Conservation (phyloP, 2,797 vertebrate species). For the Enteromius argenteus region DNA sequence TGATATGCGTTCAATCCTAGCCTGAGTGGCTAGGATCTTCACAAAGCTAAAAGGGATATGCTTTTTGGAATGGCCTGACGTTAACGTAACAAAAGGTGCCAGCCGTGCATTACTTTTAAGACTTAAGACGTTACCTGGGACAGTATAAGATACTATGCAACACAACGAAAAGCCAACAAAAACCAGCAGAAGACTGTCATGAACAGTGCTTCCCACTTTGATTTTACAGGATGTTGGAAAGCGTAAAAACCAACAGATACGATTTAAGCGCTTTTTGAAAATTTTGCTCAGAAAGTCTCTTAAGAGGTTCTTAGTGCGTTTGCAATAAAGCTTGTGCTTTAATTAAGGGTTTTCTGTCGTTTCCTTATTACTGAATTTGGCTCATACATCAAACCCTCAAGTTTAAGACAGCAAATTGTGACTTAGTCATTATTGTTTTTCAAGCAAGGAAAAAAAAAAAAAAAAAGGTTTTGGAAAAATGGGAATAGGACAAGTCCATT, state of each 20-base stretch:
- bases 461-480: conserved; percentile 33
- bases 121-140: conserved; percentile 6
- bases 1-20: conserved; percentile 50
- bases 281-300: conserved; percentile 39
- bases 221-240: conserved; percentile 25
- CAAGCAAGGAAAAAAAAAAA: conserved; percentile 4
- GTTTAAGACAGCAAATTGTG: conserved; percentile 64
- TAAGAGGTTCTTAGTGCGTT: conserved; percentile 48
- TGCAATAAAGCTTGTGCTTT: conserved; percentile 84
- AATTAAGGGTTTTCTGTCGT: conserved; percentile 72
- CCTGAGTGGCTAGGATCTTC: conserved; percentile 33
- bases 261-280: conserved; percentile 22
- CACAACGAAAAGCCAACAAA: conserved; percentile 27
- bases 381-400: conserved; percentile 73
- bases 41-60: conserved; percentile 68
- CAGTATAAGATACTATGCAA: conserved; percentile 30
- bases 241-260: conserved; percentile 19
- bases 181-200: not conserved
- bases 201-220: conserved; percentile 2
- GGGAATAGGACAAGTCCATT: conserved; percentile 28
- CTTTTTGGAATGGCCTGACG: conserved; percentile 57
- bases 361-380: conserved; percentile 65
- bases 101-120: conserved; percentile 50
- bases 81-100: conserved; percentile 63
- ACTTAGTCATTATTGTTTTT: conserved; percentile 65